A percentile compares a stretch with the other conserved stretches of the same genome.
phyloP scores from a whole-genome alignment of 2,888 invertebrate species.

The Drosophila longiperda region DNA sequence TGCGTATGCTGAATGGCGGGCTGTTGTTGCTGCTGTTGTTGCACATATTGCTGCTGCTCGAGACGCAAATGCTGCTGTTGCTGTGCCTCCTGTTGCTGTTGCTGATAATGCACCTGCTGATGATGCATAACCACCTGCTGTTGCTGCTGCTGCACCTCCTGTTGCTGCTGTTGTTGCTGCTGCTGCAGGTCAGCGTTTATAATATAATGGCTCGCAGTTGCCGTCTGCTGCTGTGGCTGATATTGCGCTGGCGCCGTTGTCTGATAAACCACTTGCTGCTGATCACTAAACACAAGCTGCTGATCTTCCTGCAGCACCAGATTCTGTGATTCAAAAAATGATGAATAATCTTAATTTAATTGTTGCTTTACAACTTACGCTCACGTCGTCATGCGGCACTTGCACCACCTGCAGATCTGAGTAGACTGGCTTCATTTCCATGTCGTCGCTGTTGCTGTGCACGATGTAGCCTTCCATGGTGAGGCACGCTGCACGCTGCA shows the following conservation, averaged over 20 bases:
- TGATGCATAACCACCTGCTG: slow-evolving; percentile 73
- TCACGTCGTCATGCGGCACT: slow-evolving; percentile 82
- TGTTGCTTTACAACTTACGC: slow-evolving; percentile 66
- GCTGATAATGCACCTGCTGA: slow-evolving; percentile 77
- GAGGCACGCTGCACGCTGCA: slow-evolving; percentile 30
- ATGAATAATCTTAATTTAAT: neutral
- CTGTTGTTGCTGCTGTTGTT: slow-evolving; percentile 57
- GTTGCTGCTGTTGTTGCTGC: slow-evolving; percentile 67
- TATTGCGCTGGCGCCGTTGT: slow-evolving; percentile 76
- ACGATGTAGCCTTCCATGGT: slow-evolving; percentile 90
- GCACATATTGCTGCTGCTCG: slow-evolving; percentile 68
- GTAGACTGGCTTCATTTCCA: slow-evolving; percentile 88
- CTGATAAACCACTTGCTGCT: slow-evolving; percentile 85
- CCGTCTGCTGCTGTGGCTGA: slow-evolving; percentile 72
- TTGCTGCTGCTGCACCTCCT: slow-evolving; percentile 71
- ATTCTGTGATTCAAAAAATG: slow-evolving; percentile 41
- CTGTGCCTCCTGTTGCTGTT: slow-evolving; percentile 69
- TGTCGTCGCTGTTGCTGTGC: slow-evolving; percentile 87
- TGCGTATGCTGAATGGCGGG: slow-evolving; percentile 73
- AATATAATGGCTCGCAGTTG: slow-evolving; percentile 73
- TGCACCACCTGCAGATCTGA: slow-evolving; percentile 86
- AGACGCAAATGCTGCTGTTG: slow-evolving; percentile 75
- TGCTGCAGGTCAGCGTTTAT: slow-evolving; percentile 71
- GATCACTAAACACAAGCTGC: slow-evolving; percentile 84
- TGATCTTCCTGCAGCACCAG: slow-evolving; percentile 82